phyloP scores from a whole-genome alignment of 2,113 vertebrate genomes.

The Budorcas taxicolor region DNA sequence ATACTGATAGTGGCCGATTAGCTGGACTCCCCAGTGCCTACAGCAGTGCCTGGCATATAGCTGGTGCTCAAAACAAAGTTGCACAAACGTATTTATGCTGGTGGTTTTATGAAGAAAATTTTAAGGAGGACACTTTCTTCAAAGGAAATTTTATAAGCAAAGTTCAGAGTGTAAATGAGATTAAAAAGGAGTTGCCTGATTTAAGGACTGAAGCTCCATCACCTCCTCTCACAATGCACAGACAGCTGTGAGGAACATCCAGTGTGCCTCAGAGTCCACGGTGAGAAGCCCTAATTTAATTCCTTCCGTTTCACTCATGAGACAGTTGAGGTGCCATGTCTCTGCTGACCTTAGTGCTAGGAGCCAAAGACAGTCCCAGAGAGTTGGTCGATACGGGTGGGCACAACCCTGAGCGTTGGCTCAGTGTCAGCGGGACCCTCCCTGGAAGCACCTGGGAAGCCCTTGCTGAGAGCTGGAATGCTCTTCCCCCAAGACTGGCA shows the following conservation, averaged over 20 bases:
- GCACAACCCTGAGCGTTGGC: neutral
- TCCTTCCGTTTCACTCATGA: neutral
- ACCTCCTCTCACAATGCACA: neutral
- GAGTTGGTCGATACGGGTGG: neutral
- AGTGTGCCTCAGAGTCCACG: neutral
- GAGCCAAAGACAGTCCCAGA: neutral
- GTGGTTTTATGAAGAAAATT: neutral
- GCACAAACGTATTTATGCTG: neutral
- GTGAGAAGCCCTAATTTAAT: neutral
- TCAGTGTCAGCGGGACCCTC: neutral
- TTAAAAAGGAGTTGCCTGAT: neutral
- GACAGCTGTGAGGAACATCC: neutral
- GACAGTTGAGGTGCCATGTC: neutral
- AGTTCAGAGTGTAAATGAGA: neutral
- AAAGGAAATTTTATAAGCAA: neutral
- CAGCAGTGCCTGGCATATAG: neutral
- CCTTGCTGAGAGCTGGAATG: neutral
- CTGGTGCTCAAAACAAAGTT: neutral
- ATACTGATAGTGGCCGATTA: accelerated
- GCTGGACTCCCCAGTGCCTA: too few relatives aligned
- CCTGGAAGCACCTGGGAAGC: neutral
- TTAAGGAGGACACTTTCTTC: neutral
- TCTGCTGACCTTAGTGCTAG: neutral
- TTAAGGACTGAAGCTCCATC: neutral
- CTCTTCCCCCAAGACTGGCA: neutral